Evolutionary conservation across 2,888 invertebrate genomes (phyloP), one percentile per base, ranked within the genome.

Genomic region (Lepidochrysops patricia): DNA sequence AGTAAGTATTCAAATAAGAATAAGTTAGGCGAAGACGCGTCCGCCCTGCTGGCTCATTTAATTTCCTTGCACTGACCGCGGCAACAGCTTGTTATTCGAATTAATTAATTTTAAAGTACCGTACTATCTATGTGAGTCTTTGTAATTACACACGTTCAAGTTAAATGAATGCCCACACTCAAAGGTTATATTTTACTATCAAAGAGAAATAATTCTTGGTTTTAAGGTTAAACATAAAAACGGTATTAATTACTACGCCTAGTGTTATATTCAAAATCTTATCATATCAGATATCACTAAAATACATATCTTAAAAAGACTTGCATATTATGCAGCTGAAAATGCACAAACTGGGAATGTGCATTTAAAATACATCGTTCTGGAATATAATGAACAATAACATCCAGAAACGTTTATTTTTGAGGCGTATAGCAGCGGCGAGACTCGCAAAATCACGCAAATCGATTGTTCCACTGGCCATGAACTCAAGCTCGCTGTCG

Each of bases 391-490:
- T 19, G 54, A 54, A 54, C 54, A 54, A 54, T 35, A 52, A 54
- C 59, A 52, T 37, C 37, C 50, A 52, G 52, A 26, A 54, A 26
- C 52, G 72, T 61, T 57, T 52, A 61, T 63, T 64, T 63, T 57
- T 61, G 56, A 58, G 57, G 32, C 37, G 59, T 50, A 43, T 34
- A 35, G 37, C 35, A 52, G 27, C 37, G 50, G 27, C 61, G 61
- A 58, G 68, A 71, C 67, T 67, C 66, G 73, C 73, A 71, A 76
- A 76, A 73, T 76, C 76, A 72, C 70, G 69, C 67, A 77, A 77
- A 82, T 83, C 83, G 82, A 86, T 87, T 84, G 80, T 83, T 81
- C 73, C 72, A 71, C 67, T 80, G 84, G 77, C 82, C 84, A 74
- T 86, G 84, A 84, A 86, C 84, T 76, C 79, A 63, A 71, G 69